Percentiles rank a stretch among this genome's conserved stretches.
Evolutionary conservation across 1,140 invertebrate species (phyloP).

Genomic region (Triops cancriformis): DNA sequence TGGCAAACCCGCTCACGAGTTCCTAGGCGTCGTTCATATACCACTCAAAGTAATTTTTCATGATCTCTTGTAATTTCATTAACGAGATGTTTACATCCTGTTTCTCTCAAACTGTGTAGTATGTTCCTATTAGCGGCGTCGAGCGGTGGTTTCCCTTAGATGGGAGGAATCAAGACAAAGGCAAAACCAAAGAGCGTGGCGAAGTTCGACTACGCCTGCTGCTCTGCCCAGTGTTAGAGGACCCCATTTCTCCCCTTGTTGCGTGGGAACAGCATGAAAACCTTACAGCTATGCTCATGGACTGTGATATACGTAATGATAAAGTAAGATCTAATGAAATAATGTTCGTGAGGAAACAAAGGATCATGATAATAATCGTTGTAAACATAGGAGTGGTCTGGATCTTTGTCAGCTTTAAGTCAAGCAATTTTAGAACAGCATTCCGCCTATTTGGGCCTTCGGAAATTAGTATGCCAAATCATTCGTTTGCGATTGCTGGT

Average conservation of each 20-base stretch:
- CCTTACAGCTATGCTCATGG: neutral
- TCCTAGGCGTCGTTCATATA: constrained; percentile 79
- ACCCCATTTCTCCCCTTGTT: neutral
- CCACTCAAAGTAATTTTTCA: constrained; percentile 60
- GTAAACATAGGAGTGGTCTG: neutral
- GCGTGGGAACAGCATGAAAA: neutral
- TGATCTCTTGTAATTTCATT: neutral
- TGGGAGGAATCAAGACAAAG: constrained; percentile 53
- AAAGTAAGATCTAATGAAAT: neutral
- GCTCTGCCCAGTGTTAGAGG: neutral
- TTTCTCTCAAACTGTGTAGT: constrained; percentile 46
- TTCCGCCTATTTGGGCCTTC: neutral
- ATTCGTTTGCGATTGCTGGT: neutral
- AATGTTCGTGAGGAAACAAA: too few species aligned
- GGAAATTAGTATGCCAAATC: neutral
- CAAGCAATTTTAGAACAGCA: neutral
- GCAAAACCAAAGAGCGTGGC: constrained; percentile 73
- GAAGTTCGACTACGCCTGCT: constrained; percentile 62
- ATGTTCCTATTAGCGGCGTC: constrained; percentile 77
- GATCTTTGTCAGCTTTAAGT: neutral
- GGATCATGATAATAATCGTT: too few species aligned
- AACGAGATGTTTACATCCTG: neutral
- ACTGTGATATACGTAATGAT: neutral
- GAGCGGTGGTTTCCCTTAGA: constrained; percentile 83
- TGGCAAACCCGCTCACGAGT: constrained; percentile 88